Conservation (phyloP, 2,797 vertebrate species). For the Neopelma chrysocephalum region DNA sequence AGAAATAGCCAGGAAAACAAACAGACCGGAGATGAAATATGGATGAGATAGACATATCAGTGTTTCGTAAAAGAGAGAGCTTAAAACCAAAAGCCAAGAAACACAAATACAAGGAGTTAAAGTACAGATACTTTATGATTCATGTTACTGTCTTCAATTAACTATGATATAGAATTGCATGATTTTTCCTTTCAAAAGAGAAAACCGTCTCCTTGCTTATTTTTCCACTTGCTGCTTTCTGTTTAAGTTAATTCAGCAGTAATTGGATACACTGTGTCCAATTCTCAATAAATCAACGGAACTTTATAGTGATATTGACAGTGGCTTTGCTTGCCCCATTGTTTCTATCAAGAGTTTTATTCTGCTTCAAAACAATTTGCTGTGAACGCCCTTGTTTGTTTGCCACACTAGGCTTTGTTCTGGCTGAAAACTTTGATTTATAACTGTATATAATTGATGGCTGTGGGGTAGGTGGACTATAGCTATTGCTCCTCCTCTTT, state of each 20-base stretch:
- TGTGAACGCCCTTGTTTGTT: conserved; percentile 81
- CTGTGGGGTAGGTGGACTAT: conserved; percentile 76
- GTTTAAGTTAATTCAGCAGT: conserved; percentile 66
- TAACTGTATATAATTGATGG: conserved; percentile 82
- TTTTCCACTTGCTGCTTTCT: conserved; percentile 66
- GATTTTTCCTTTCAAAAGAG: conserved; percentile 40
- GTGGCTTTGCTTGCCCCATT: conserved; percentile 76
- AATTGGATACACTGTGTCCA: conserved; percentile 77
- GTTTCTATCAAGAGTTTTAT: conserved; percentile 79
- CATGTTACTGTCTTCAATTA: conserved; percentile 49
- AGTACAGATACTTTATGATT: conserved; percentile 40
- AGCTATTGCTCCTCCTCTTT: conserved; percentile 81
- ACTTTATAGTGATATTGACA: conserved; percentile 76
- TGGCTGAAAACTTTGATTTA: conserved; percentile 83
- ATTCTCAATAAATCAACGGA: conserved; percentile 80
- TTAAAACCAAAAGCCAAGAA: conserved; percentile 42
- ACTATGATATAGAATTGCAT: conserved; percentile 3
- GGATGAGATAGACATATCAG: conserved; percentile 32
- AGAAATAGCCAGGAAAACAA: conserved; percentile 47
- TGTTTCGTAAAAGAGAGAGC: conserved; percentile 29
- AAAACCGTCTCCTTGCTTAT: conserved; percentile 59
- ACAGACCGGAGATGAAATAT: conserved; percentile 51
- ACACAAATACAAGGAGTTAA: conserved; percentile 60
- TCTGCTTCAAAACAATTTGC: conserved; percentile 79
- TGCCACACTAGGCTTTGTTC: conserved; percentile 80